These are phyloP conservation scores for Oreotragus oreotragus DNA, from an alignment of 2,113 vertebrate species.

Conservation along the genomic window DNA sequence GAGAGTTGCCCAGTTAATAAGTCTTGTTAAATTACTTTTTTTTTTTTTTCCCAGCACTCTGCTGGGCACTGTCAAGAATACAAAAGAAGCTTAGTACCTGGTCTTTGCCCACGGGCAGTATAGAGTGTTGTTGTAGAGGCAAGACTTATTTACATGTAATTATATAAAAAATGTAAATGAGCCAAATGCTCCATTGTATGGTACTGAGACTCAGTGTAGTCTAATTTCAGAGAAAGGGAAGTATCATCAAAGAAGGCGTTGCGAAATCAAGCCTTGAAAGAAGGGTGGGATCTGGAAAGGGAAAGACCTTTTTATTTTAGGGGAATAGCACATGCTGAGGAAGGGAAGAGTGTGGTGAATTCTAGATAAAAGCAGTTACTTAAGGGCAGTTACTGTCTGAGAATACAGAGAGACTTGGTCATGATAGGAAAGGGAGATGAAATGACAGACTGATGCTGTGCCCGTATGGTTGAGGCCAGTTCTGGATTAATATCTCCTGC, in stretches of 20 bases:
- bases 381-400: background rate
- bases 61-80: background rate
- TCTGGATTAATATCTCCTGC: background rate
- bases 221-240: slow-evolving; percentile 34
- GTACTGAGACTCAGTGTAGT: background rate
- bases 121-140: background rate
- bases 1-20: slow-evolving; percentile 45
- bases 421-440: background rate
- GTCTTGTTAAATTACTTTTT: background rate
- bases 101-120: background rate
- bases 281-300: background rate
- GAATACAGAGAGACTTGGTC: background rate
- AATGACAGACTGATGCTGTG: background rate
- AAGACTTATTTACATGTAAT: background rate
- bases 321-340: background rate
- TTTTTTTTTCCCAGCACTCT: background rate
- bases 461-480: background rate
- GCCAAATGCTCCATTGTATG: background rate
- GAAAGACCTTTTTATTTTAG: slow-evolving; percentile 17
- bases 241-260: background rate
- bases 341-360: background rate
- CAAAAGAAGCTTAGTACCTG: background rate
- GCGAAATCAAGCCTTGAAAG: slow-evolving; percentile 9
- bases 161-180: slow-evolving; percentile 7
- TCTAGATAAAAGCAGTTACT: background rate